phyloP scores from a whole-genome alignment of 2,888 invertebrate genomes.

The Aphodius granarius region DNA sequence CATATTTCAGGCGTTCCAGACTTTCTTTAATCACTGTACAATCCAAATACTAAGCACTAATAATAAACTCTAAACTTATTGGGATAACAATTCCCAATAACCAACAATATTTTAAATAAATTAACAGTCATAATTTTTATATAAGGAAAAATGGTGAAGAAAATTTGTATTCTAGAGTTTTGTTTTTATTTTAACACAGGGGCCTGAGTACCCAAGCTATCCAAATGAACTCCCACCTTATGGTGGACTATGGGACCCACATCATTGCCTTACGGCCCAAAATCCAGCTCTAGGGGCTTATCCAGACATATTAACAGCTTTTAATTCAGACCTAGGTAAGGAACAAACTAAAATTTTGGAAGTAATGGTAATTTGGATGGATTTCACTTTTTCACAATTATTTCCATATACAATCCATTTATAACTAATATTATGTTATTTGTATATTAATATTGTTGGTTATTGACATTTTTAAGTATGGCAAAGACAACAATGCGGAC shows the following conservation, averaged over 20 bases:
- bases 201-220: slow-evolving; percentile 37
- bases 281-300: slow-evolving; percentile 65
- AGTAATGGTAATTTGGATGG: no score
- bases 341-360: background rate
- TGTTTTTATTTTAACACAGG: slow-evolving; percentile 23
- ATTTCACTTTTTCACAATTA: no score
- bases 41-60: no score
- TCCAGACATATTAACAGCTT: slow-evolving; percentile 69
- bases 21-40: no score
- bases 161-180: background rate
- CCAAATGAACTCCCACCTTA: slow-evolving; percentile 49
- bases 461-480: slow-evolving; percentile 47
- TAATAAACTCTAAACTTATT: background rate
- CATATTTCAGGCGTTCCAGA: no score
- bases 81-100: background rate
- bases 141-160: background rate
- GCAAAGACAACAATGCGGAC: slow-evolving; percentile 61
- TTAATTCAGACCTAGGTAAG: slow-evolving; percentile 67
- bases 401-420: no score
- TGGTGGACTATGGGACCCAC: slow-evolving; percentile 64
- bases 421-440: no score
- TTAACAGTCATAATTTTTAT: background rate
- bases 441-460: background rate
- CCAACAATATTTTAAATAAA: background rate
- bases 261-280: slow-evolving; percentile 57